Base-by-base conservation (phyloP, 2,888 invertebrate species). In the Noctua fimbriata region DNA sequence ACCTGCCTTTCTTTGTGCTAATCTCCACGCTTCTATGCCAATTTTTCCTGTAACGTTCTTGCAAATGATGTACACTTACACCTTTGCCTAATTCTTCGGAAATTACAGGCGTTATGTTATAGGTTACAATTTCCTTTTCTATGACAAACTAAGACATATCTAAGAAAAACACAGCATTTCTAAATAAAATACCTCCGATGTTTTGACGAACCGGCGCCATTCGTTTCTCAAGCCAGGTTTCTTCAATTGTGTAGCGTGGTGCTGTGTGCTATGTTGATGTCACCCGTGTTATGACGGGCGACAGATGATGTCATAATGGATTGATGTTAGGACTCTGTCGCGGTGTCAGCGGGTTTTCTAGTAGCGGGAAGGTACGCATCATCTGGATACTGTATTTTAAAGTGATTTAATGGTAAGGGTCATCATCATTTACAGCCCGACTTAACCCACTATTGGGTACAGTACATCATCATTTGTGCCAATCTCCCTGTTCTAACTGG, bases 271-370 rank as follows among this genome's bases (percentile, higher is more conserved):
- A 24, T 65, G 69, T 79, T 85, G 69, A 82, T 85, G 82, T 85
- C 82, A 82, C 67, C 63, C 58, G 36, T 81, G 67, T 76, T 78
- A 74, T 88, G 82, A 66, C 60, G n/a, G 44, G 36, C 60, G 70
- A 65, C 63, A 69, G 55, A 78, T 87, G 88, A 87, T 80, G 75
- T 87, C 86, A 88, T 79, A 70, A 73, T 83, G 69, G 44, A 80
- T 77, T 32, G 14, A 16, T 67, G 66, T 86, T 66, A 78, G 44
- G 82, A 28, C 10, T 10, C 9, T 36, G 78, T 82, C 69, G 18
- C 36, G 0, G 3, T 66, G 73, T 5, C 2, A 78, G 84, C 85
- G 85, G 16, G 21, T 63, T 70, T 60, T 70, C 21, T 49, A 28
- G 16, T 44, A 36, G 63, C 67, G 14, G 16, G n/a, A 41, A 47